Percentiles rank a stretch among this genome's conserved stretches.
These are phyloP conservation scores for Agonopterix subpropinquella DNA, from an alignment of 2,888 invertebrate species.

Conservation along the genomic window DNA sequence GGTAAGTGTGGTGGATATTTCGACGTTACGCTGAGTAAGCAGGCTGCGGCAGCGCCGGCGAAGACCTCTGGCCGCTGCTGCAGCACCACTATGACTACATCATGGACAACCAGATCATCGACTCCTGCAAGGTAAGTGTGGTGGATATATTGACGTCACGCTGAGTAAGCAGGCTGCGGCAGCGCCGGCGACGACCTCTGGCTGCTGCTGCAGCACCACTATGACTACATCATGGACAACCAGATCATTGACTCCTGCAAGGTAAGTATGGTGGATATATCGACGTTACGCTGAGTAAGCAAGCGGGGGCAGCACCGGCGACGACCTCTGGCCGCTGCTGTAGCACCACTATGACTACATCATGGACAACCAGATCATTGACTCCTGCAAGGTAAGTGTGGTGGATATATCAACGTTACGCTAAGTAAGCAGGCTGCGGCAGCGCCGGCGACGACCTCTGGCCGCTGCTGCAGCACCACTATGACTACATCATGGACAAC, in stretches of 20 bases:
- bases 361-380: conserved; percentile 95
- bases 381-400: conserved; percentile 79
- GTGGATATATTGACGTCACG: conserved; percentile 46
- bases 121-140: conserved; percentile 79
- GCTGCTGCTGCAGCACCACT: conserved; percentile 93
- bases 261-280: conserved; percentile 23
- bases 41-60: conserved; percentile 80
- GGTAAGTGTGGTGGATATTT: conserved; percentile 23
- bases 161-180: conserved; percentile 79
- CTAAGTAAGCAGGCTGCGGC: too few species aligned
- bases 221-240: conserved; percentile 96
- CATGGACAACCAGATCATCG: conserved; percentile 95
- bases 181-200: conserved; percentile 90
- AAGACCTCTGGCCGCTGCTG: conserved; percentile 94
- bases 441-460: too few species aligned
- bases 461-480: too few species aligned
- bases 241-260: conserved; percentile 92
- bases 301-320: conserved; percentile 80
- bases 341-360: conserved; percentile 95
- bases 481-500: too few species aligned
- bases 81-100: conserved; percentile 95
- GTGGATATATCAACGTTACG: neutral
- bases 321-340: conserved; percentile 95
- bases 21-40: conserved; percentile 77
- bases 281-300: conserved; percentile 77